These are phyloP conservation scores for Chelonus insularis DNA, from an alignment of 1,140 invertebrate genomes.

Conservation along the genomic window DNA sequence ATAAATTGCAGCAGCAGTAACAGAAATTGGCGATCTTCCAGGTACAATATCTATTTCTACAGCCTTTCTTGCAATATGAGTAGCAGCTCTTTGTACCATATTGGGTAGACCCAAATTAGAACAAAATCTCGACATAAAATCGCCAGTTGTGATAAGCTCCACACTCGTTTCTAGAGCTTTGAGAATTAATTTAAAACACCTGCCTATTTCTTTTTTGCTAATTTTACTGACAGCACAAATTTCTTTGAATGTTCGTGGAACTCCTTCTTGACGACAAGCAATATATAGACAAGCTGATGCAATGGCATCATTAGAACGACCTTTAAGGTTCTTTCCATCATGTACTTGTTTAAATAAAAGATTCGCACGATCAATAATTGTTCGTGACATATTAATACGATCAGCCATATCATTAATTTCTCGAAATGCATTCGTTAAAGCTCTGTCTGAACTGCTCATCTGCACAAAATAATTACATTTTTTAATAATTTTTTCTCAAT, in stretches of 20 bases:
- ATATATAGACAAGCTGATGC: slow-evolving; percentile 99
- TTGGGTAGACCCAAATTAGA: slow-evolving; percentile 84
- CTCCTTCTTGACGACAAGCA: slow-evolving; percentile 97
- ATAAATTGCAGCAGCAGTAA: slow-evolving; percentile 98
- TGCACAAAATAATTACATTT: slow-evolving; percentile 42
- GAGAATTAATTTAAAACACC: slow-evolving; percentile 93
- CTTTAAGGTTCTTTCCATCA: slow-evolving; percentile 91
- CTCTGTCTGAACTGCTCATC: slow-evolving; percentile 91
- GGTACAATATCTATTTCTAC: slow-evolving; percentile 97
- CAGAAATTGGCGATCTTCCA: slow-evolving; percentile 98
- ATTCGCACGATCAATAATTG: slow-evolving; percentile 93
- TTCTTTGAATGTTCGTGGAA: slow-evolving; percentile 98
- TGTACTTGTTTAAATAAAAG: slow-evolving; percentile 98
- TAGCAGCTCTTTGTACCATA: slow-evolving; percentile 93
- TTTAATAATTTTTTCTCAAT: background rate
- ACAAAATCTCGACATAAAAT: slow-evolving; percentile 96
- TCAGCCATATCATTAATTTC: slow-evolving; percentile 98
- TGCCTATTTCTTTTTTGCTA: slow-evolving; percentile 98
- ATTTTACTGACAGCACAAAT: slow-evolving; percentile 98
- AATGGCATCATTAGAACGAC: slow-evolving; percentile 96
- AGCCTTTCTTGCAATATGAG: slow-evolving; percentile 94
- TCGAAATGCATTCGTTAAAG: slow-evolving; percentile 92
- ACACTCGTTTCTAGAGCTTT: slow-evolving; percentile 94
- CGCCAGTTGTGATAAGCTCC: slow-evolving; percentile 96
- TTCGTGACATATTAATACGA: slow-evolving; percentile 93